phyloP scores from a whole-genome alignment of 1,140 invertebrate genomes.

The Centruroides vittatus region DNA sequence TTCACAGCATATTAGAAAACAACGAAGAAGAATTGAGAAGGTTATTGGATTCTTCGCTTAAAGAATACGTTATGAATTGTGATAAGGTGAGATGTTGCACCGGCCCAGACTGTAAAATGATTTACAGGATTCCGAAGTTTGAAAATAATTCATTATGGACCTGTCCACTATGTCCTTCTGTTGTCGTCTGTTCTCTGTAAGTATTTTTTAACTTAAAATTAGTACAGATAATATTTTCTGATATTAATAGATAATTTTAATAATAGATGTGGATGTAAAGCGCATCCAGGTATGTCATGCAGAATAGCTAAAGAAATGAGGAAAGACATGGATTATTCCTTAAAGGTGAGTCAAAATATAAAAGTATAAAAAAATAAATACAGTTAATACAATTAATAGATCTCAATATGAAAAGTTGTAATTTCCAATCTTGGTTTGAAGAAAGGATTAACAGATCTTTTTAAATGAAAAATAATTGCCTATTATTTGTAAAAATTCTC shows the following conservation, averaged over 20 bases:
- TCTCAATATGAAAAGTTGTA: too few species aligned
- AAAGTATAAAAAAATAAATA: too few species aligned
- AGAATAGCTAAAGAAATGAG: not conserved
- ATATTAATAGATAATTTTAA: not conserved
- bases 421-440: too few species aligned
- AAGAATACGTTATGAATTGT: constrained; percentile 3
- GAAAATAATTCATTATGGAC: not conserved
- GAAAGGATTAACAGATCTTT: too few species aligned
- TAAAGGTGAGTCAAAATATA: constrained; percentile 4
- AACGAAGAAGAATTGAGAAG: not conserved
- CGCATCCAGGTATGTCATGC: constrained; percentile 11
- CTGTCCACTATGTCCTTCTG: constrained; percentile 1
- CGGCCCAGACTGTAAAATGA: constrained; percentile 11
- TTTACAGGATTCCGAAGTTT: constrained; percentile 2
- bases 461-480: too few species aligned
- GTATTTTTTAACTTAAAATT: not conserved
- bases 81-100: constrained; percentile 5
- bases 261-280: constrained; percentile 1
- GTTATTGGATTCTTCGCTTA: not conserved
- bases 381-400: too few species aligned
- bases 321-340: constrained; percentile 3
- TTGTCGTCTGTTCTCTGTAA: constrained; percentile 10
- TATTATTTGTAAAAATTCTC: too few species aligned
- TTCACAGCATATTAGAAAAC: not conserved
- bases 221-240: not conserved